Percentiles rank a stretch among this genome's conserved stretches.
phyloP scores from a whole-genome alignment of 2,888 invertebrate species.

The Gibbula magus region DNA sequence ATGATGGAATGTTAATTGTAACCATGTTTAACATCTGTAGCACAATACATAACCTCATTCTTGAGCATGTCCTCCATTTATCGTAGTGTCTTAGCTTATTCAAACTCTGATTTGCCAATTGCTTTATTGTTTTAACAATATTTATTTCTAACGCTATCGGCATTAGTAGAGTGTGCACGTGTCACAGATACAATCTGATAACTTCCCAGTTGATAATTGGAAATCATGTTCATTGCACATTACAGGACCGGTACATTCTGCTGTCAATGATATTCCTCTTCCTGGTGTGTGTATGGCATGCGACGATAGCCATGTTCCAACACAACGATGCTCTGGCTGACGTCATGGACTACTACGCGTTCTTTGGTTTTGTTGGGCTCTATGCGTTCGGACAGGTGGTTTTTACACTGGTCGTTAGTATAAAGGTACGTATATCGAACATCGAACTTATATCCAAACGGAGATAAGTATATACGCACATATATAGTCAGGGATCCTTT shows the following conservation, averaged over 20 bases:
- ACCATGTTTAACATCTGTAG: no score
- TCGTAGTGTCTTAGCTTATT: no score
- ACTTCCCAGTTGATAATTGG: not conserved
- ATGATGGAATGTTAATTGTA: no score
- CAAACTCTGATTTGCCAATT: no score
- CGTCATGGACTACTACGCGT: constrained; percentile 60
- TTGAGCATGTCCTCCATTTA: no score
- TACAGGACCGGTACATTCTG: constrained; percentile 72
- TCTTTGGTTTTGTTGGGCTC: constrained; percentile 58
- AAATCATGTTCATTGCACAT: not conserved
- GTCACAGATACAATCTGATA: not conserved
- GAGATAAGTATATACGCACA: not conserved
- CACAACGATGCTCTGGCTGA: constrained; percentile 39
- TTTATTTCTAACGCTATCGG: no score
- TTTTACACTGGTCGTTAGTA: constrained; percentile 59
- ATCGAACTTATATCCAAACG: not conserved
- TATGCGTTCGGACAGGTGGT: constrained; percentile 59
- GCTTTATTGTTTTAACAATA: no score
- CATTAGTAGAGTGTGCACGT: no score
- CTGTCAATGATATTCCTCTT: constrained; percentile 69
- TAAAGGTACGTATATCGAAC: constrained; percentile 51
- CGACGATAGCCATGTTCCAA: constrained; percentile 59
- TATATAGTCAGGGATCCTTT: not conserved
- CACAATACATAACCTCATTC: no score
- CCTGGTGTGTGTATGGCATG: constrained; percentile 71